phyloP scores from a whole-genome alignment of 2,888 invertebrate species.

The Listrodromus nycthemerus region DNA sequence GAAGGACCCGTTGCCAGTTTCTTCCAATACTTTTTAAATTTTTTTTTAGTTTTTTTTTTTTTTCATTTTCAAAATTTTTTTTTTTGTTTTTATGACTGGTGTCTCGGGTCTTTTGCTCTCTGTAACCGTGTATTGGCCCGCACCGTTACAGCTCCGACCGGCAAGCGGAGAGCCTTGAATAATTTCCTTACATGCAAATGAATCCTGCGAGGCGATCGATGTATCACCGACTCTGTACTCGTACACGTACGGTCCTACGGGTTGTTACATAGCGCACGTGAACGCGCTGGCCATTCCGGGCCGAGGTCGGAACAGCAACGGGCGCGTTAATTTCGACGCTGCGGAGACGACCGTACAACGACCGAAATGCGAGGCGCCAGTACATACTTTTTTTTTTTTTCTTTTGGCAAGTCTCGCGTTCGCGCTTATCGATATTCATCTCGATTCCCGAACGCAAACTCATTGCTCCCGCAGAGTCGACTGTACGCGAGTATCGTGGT shows the following conservation, averaged over 20 bases:
- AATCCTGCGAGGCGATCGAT: constrained; percentile 57
- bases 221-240: constrained; percentile 48
- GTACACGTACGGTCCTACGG: background rate
- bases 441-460: constrained; percentile 33
- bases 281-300: constrained; percentile 48
- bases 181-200: constrained; percentile 65
- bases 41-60: background rate
- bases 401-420: constrained; percentile 17
- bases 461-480: background rate
- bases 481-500: background rate
- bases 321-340: constrained; percentile 62
- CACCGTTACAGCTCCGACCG: constrained; percentile 17
- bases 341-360: constrained; percentile 17
- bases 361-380: constrained; percentile 53
- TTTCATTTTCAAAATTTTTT: background rate
- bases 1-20: constrained; percentile 40
- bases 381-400: constrained; percentile 34
- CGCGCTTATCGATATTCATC: constrained; percentile 55
- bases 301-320: constrained; percentile 65
- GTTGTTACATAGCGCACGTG: constrained; percentile 1
- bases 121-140: constrained; percentile 37
- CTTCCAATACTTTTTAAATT: background rate
- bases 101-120: constrained; percentile 24
- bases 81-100: constrained; percentile 1
- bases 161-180: constrained; percentile 45